Conservation (phyloP, 37 sponge, comb jelly and placozoan genomes). For the Tethya wilhelma region DNA sequence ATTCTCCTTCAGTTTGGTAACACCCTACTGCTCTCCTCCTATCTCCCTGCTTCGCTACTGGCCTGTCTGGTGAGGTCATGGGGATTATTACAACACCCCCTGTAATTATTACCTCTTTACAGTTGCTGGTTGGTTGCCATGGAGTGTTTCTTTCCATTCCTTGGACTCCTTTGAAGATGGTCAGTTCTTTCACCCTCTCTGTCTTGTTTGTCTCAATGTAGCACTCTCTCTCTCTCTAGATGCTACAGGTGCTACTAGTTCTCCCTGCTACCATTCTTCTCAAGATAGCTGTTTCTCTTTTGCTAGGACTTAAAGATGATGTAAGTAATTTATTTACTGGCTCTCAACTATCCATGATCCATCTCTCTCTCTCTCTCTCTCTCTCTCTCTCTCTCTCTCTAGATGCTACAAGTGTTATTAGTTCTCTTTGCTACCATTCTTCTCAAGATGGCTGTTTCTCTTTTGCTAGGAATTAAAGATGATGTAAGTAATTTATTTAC, state of each 20-base stretch:
- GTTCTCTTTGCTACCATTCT: neutral
- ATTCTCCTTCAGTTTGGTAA: slow-evolving; percentile 87
- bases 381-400: neutral
- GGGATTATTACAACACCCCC: neutral
- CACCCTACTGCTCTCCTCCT: slow-evolving; percentile 70
- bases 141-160: neutral
- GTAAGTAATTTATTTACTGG: slow-evolving; percentile 1
- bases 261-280: neutral
- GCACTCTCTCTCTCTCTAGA: neutral
- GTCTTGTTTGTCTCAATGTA: neutral
- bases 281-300: neutral
- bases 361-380: neutral
- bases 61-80: slow-evolving; percentile 51
- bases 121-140: slow-evolving; percentile 8
- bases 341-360: neutral
- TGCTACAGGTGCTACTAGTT: neutral
- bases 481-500: slow-evolving; percentile 12
- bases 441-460: neutral
- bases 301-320: neutral
- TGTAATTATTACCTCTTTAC: neutral
- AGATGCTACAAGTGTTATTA: neutral
- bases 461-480: neutral
- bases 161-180: slow-evolving; percentile 2
- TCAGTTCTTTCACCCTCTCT: neutral
- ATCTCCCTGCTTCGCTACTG: slow-evolving; percentile 38